A percentile compares a stretch with the other conserved stretches of the same genome.
Evolutionary conservation across 2,113 vertebrate species (phyloP).

Genomic region (Propithecus coquereli): DNA sequence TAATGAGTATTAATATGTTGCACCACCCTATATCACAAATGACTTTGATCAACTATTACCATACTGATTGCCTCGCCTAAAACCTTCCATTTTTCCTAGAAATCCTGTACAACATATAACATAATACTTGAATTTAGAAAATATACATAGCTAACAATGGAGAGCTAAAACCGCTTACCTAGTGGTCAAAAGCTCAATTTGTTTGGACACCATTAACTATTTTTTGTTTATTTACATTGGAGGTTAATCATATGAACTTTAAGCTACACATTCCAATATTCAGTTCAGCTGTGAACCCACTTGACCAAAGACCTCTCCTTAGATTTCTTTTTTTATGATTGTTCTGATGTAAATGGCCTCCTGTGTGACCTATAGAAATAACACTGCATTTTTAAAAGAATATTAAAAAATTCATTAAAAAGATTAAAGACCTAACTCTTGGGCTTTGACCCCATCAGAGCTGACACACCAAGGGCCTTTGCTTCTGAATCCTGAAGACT

Average conservation of each 20-base stretch:
- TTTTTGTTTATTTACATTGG: constrained; percentile 22
- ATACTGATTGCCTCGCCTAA: background rate
- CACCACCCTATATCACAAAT: background rate
- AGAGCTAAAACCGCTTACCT: background rate
- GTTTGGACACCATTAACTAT: background rate
- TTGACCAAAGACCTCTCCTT: constrained; percentile 54
- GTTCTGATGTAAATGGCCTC: constrained; percentile 53
- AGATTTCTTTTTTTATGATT: constrained; percentile 20
- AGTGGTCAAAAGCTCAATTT: background rate
- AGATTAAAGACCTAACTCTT: constrained; percentile 49
- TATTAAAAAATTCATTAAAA: constrained; percentile 70
- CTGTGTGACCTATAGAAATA: constrained; percentile 68
- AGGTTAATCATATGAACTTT: constrained; percentile 69
- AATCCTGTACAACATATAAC: background rate
- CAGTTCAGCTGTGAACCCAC: constrained; percentile 60
- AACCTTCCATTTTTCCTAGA: background rate
- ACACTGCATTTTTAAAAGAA: constrained; percentile 68
- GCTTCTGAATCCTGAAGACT: constrained; percentile 15
- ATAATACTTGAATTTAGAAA: background rate
- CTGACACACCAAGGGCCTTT: constrained; percentile 39
- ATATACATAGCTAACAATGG: background rate
- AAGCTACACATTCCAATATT: constrained; percentile 28
- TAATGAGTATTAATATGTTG: background rate
- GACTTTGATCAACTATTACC: background rate
- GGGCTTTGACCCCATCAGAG: constrained; percentile 61